phyloP scores from a whole-genome alignment of 2,113 vertebrate genomes.

The Lates calcarifer region DNA sequence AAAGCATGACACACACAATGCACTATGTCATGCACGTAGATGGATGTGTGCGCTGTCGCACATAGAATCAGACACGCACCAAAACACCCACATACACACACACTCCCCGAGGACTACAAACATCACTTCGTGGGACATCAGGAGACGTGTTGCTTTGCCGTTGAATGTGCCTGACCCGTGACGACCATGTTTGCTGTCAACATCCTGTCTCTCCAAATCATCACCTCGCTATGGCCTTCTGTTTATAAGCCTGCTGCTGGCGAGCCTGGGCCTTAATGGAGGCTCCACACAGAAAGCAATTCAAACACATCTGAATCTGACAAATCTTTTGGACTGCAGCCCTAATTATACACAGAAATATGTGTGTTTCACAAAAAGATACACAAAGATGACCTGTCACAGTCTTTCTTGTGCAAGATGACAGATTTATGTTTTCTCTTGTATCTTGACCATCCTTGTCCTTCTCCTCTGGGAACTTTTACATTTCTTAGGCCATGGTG shows the following conservation, averaged over 20 bases:
- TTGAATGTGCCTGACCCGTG: slow-evolving; percentile 64
- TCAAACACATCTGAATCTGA: slow-evolving; percentile 14
- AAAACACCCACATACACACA: slow-evolving; percentile 46
- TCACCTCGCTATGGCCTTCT: slow-evolving; percentile 37
- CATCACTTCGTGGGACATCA: slow-evolving; percentile 71
- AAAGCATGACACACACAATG: slow-evolving; percentile 1
- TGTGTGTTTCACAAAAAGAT: slow-evolving; percentile 2
- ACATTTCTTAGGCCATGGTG: slow-evolving; percentile 20
- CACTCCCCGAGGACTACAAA: slow-evolving; percentile 61
- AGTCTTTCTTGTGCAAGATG: background rate
- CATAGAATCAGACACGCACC: slow-evolving; percentile 40
- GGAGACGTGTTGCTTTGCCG: slow-evolving; percentile 62
- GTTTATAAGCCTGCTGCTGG: slow-evolving; percentile 32
- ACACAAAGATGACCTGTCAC: background rate
- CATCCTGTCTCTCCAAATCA: slow-evolving; percentile 73
- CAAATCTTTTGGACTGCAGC: background rate
- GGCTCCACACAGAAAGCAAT: background rate
- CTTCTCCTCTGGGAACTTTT: slow-evolving; percentile 8
- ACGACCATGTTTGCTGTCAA: slow-evolving; percentile 64
- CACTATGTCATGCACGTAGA: slow-evolving; percentile 16
- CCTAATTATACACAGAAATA: background rate
- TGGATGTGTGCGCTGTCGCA: slow-evolving; percentile 33
- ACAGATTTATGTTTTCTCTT: background rate
- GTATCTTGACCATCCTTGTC: slow-evolving; percentile 3
- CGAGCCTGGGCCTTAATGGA: background rate